Evolutionary conservation across 2,888 invertebrate species (phyloP).

Genomic region (Tortricodes alternella): DNA sequence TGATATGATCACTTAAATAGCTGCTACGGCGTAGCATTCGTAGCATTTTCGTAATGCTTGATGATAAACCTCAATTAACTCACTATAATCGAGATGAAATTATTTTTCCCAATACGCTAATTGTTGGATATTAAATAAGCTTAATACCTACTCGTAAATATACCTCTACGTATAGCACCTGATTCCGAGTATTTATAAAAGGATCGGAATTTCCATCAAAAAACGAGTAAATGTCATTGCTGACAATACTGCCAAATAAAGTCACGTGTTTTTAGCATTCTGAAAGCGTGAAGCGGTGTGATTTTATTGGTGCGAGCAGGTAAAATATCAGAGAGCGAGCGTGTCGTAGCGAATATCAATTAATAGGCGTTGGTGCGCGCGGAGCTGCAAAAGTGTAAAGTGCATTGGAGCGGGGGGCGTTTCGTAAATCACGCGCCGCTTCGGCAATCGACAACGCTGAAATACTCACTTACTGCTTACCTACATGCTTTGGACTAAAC

Average conservation of each 20-base stretch:
- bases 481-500: slow-evolving; percentile 1
- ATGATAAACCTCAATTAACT: not conserved
- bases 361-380: slow-evolving; percentile 72
- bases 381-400: slow-evolving; percentile 80
- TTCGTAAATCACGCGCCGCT: slow-evolving; percentile 73
- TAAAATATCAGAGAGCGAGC: slow-evolving; percentile 53
- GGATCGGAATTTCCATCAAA: not conserved
- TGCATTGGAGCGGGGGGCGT: slow-evolving; percentile 73
- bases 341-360: slow-evolving; percentile 72
- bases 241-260: slow-evolving; percentile 22
- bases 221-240: not conserved
- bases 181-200: not conserved
- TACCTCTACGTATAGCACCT: too few relatives aligned
- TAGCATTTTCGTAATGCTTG: not conserved
- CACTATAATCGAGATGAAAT: too few relatives aligned
- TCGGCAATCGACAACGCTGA: slow-evolving; percentile 68
- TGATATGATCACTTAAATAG: not conserved
- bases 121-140: too few relatives aligned
- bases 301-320: slow-evolving; percentile 38
- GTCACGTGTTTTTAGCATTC: slow-evolving; percentile 28
- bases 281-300: slow-evolving; percentile 32
- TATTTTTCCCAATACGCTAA: too few relatives aligned
- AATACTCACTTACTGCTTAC: slow-evolving; percentile 45
- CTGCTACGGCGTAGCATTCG: slow-evolving; percentile 3
- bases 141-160: too few relatives aligned